A percentile compares a stretch with the other conserved stretches of the same genome.
phyloP scores from a whole-genome alignment of 2,888 invertebrate genomes.

The Hetaerina titia region DNA sequence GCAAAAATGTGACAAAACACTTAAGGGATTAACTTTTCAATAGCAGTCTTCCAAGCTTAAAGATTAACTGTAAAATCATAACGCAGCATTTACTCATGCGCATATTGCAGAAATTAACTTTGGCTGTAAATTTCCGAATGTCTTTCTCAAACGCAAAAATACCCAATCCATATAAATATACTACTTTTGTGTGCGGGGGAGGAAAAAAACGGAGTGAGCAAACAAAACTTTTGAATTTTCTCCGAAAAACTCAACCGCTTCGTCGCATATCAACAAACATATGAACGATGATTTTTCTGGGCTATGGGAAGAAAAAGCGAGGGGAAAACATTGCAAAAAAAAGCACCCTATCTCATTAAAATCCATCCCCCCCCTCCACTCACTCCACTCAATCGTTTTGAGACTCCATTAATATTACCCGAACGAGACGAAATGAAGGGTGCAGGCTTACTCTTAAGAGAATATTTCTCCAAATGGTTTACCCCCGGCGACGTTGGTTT shows the following conservation, averaged over 20 bases:
- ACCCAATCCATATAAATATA: not conserved
- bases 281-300: not conserved
- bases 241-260: not conserved
- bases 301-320: not conserved
- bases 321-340: not conserved
- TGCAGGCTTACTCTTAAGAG: slow-evolving; percentile 21
- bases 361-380: not conserved
- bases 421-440: slow-evolving; percentile 42
- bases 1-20: too few relatives aligned
- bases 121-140: too few relatives aligned
- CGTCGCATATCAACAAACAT: not conserved
- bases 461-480: not conserved
- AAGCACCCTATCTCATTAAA: slow-evolving; percentile 12
- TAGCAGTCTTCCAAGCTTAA: too few relatives aligned
- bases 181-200: not conserved
- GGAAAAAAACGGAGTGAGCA: not conserved
- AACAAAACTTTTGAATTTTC: slow-evolving; percentile 23
- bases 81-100: too few relatives aligned
- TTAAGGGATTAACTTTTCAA: too few relatives aligned
- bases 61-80: too few relatives aligned
- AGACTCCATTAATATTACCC: slow-evolving; percentile 50
- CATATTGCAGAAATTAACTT: too few relatives aligned
- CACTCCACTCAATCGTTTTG: slow-evolving; percentile 36
- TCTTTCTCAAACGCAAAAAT: not conserved
- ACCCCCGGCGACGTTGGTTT: not conserved